A percentile compares a stretch with the other conserved stretches of the same genome.
These are phyloP conservation scores for Anas acuta DNA, from an alignment of 2,797 vertebrate genomes.

Conservation along the genomic window DNA sequence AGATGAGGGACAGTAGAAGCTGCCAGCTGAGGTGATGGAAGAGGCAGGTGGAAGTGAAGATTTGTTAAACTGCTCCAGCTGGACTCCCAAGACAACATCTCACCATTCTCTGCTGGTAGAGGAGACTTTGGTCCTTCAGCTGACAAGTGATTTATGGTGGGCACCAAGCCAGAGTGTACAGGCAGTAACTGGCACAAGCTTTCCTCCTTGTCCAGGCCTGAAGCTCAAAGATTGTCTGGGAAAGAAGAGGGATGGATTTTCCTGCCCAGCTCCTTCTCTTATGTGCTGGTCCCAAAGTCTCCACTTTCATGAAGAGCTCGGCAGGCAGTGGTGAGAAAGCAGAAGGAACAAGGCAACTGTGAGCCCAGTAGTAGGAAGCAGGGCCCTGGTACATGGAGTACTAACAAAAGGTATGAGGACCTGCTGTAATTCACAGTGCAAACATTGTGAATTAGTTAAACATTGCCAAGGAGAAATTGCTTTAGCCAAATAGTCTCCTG, in stretches of 20 bases:
- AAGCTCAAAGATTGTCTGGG: neutral
- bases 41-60: neutral
- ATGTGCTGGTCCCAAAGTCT: fast-evolving
- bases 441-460: neutral
- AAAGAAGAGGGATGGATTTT: neutral
- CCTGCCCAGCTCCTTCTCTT: neutral
- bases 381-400: neutral
- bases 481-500: conserved; percentile 11
- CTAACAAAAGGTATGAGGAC: neutral
- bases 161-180: fast-evolving
- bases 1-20: neutral
- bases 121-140: neutral
- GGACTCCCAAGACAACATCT: neutral
- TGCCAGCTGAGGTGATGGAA: neutral
- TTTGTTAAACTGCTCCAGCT: neutral
- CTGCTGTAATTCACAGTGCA: neutral
- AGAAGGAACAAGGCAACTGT: neutral
- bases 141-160: neutral
- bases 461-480: neutral
- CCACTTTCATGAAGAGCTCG: neutral
- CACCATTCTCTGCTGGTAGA: neutral
- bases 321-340: neutral
- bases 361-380: neutral
- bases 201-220: fast-evolving
- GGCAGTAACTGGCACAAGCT: neutral